Conservation (phyloP, 2,888 invertebrate species). For the Theretra japonica region DNA sequence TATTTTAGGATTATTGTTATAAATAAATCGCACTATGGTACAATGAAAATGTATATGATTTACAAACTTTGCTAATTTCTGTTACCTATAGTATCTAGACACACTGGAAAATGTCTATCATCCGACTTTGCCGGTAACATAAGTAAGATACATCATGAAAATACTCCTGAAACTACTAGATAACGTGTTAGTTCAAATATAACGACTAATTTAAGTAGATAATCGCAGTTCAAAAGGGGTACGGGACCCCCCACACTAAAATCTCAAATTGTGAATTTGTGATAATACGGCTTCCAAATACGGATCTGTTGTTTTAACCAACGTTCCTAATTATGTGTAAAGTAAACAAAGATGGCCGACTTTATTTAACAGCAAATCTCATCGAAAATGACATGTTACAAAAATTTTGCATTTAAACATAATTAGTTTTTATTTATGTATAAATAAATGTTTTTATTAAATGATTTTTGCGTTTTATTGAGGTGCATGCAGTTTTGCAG, state of each 20-base stretch:
- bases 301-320: slow-evolving; percentile 2
- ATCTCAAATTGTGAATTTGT: slow-evolving; percentile 18
- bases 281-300: not conserved
- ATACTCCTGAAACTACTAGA: not conserved
- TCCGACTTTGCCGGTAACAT: not conserved
- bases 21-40: no score
- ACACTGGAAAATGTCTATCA: not conserved
- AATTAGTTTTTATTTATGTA: slow-evolving; percentile 16
- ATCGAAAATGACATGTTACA: slow-evolving; percentile 25
- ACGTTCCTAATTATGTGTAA: not conserved
- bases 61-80: no score
- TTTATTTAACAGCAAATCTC: slow-evolving; percentile 3
- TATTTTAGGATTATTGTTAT: no score
- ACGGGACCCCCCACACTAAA: not conserved
- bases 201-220: not conserved
- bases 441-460: slow-evolving; percentile 22
- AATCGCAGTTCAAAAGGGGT: not conserved
- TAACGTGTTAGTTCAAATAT: not conserved
- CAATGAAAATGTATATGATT: no score
- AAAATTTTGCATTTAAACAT: slow-evolving; percentile 28
- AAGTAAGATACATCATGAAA: not conserved
- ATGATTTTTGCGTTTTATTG: not conserved
- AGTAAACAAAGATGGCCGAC: not conserved
- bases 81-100: not conserved
- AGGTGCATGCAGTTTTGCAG: no score